phyloP scores from a whole-genome alignment of 2,888 invertebrate genomes.

The Patella ulyssiponensis region DNA sequence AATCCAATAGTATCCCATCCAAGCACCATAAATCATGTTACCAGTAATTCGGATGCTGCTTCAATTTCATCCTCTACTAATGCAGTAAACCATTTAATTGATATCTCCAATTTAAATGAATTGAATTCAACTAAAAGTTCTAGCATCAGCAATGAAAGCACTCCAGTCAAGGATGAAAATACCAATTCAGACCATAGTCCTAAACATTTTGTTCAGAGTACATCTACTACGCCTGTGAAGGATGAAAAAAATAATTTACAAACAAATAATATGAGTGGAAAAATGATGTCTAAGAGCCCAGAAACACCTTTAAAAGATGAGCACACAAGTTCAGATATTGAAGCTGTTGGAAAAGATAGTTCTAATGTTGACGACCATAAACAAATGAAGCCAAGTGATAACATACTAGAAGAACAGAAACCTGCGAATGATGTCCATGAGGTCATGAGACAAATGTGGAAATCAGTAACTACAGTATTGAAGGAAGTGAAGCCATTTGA shows the following conservation, averaged over 20 bases:
- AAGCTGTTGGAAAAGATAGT: no score
- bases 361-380: no score
- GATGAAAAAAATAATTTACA: not conserved
- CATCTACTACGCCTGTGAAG: not conserved
- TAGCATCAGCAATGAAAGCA: not conserved
- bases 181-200: no score
- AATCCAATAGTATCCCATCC: not conserved
- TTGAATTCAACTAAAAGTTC: not conserved
- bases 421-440: not conserved
- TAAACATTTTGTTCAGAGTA: not conserved
- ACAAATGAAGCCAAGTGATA: no score
- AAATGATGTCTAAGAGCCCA: no score
- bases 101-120: not conserved
- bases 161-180: not conserved
- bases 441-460: not conserved
- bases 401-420: no score
- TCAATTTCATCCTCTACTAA: not conserved
- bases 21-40: not conserved
- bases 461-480: not conserved
- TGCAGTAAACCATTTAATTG: not conserved
- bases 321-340: not conserved
- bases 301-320: not conserved
- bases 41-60: not conserved
- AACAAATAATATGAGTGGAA: no score
- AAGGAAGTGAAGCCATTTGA: no score